Percentiles rank a stretch among this genome's conserved stretches.
These are phyloP conservation scores for Cheilosia urbana DNA, from an alignment of 2,888 invertebrate genomes.

Conservation along the genomic window DNA sequence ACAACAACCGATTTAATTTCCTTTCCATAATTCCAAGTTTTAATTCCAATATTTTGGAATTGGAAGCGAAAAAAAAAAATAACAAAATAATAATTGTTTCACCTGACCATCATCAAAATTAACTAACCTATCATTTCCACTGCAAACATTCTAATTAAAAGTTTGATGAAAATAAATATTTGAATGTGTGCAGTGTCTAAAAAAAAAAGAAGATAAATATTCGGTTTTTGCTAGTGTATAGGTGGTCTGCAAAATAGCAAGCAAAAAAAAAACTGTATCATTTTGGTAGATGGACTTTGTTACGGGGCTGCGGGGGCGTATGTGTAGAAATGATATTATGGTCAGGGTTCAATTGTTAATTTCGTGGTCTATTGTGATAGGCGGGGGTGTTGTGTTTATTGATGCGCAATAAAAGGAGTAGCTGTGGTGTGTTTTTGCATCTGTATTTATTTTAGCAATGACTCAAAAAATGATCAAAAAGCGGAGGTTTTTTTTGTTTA, in stretches of 20 bases:
- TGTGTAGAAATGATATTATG: conserved; percentile 15
- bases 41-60: no score
- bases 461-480: conserved; percentile 24
- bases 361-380: conserved; percentile 15
- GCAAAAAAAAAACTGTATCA: conserved; percentile 17
- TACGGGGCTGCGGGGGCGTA: not conserved
- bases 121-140: conserved; percentile 48
- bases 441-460: conserved; percentile 4
- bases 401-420: conserved; percentile 37
- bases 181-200: not conserved
- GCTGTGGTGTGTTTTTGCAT: conserved; percentile 18
- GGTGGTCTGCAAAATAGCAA: not conserved
- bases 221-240: not conserved
- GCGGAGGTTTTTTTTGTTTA: no score
- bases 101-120: conserved; percentile 43
- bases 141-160: conserved; percentile 37
- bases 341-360: conserved; percentile 56
- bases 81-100: conserved; percentile 13
- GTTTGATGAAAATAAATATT: conserved; percentile 20
- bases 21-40: not conserved
- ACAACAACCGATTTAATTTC: conserved; percentile 16
- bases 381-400: conserved; percentile 40
- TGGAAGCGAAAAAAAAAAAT: not conserved
- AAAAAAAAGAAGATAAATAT: not conserved
- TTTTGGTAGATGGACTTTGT: not conserved